Base-by-base conservation (phyloP, 2,113 vertebrate genomes). In the Apteryx owenii region DNA sequence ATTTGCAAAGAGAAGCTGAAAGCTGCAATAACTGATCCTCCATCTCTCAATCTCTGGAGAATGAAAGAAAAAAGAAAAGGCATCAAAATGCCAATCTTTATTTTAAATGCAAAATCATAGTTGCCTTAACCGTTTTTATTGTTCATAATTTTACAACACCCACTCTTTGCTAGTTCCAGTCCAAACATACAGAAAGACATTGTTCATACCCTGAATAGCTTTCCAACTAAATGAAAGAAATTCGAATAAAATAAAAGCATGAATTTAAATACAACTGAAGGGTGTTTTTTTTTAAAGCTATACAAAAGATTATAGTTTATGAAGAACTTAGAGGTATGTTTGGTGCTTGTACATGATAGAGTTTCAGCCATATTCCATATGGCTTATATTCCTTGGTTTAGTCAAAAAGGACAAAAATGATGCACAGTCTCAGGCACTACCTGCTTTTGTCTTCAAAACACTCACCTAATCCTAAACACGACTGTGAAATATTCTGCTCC, bases 341-440 rank as follows among this genome's bases (percentile, higher is more conserved):
- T 79, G 36, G 36, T 54, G 68, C 21, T 71, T 0, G 0, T 10
- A 82, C 26, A 38, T 0, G 1, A 56, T 21, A 78, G 4, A 53
- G 26, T 23, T 60, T 77, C 44, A 87, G 44, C 7, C 31, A 78
- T 80, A 80, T 46, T 29, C 36, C 31, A 20, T 60, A 18, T 48
- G 79, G 12, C 9, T 89, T 64, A 33, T 9, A 53, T 19, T 62
- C 18, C 38, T 72, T 38, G 8, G 14, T 66, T 91, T 89, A 51
- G 40, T 51, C 76, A 60, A 36, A 70, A 89, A 54, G 26, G 12
- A 80, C 1, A 0, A 29, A 69, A 85, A 8, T 21, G 29, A 76
- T 28, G 33, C 9, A 66, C 46, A 25, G 11, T 12, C 69, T 68
- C 50, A 25, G 18, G 50, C 28, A 76, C 26, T 61, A 61, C n/a